Conservation (phyloP, 1,140 invertebrate species). For the Pseudomyrmex cubaensis region DNA sequence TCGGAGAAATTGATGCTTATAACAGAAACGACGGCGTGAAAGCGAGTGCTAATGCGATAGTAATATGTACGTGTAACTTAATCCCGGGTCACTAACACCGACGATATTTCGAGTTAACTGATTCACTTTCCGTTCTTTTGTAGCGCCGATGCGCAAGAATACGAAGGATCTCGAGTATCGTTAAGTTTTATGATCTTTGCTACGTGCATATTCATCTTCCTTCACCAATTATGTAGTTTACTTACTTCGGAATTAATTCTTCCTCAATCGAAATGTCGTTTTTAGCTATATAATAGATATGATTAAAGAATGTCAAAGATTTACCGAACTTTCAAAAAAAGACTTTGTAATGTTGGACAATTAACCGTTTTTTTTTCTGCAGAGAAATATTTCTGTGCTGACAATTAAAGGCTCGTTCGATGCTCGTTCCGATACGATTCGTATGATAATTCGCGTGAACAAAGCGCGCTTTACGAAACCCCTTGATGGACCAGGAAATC, state of each 20-base stretch:
- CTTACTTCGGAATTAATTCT: neutral
- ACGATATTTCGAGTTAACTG: conserved; percentile 26
- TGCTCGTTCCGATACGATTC: neutral
- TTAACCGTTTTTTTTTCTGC: neutral
- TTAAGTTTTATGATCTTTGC: neutral
- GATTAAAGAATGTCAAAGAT: neutral
- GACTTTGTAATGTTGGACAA: neutral
- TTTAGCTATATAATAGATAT: no score
- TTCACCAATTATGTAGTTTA: neutral
- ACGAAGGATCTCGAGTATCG: neutral
- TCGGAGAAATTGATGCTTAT: conserved; percentile 64
- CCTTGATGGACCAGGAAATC: conserved; percentile 31
- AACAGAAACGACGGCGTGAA: conserved; percentile 57
- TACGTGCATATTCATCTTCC: neutral
- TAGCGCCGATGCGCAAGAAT: neutral
- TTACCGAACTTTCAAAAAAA: neutral
- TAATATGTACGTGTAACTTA: conserved; percentile 50
- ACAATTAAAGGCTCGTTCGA: neutral
- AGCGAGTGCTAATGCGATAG: conserved; percentile 63
- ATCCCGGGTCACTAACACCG: conserved; percentile 51
- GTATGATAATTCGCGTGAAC: conserved; percentile 10
- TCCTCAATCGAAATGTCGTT: neutral
- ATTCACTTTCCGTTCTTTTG: conserved; percentile 63
- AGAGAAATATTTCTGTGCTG: conserved; percentile 2
- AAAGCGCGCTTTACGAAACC: conserved; percentile 1